These are phyloP conservation scores for Plumapathes pennacea DNA, from an alignment of 92 coral and sea anemone species.

Conservation along the genomic window DNA sequence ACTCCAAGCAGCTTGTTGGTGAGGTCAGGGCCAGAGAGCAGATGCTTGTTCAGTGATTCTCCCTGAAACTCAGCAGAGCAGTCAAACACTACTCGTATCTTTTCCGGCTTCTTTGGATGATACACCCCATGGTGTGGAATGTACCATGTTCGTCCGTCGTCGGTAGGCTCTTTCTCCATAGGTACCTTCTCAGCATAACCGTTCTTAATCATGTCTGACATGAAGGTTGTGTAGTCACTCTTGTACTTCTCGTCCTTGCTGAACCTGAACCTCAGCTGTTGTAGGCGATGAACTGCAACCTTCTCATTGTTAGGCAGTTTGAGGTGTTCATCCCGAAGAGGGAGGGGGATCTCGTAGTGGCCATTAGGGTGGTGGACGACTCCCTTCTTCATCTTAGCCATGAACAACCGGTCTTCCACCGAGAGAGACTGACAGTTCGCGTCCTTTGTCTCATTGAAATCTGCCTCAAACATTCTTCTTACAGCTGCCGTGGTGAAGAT, in stretches of 20 bases:
- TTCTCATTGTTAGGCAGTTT: constrained; percentile 36
- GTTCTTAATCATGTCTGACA: constrained; percentile 30
- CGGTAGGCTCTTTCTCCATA: constrained; percentile 6
- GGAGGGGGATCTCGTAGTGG: constrained; percentile 35
- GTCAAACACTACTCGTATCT: constrained; percentile 28
- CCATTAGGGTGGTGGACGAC: constrained; percentile 15
- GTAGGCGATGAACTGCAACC: constrained; percentile 41
- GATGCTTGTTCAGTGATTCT: constrained; percentile 16
- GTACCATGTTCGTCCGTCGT: constrained; percentile 37
- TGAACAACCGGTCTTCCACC: constrained; percentile 39
- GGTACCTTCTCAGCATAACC: constrained; percentile 40
- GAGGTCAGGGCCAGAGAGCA: constrained; percentile 41
- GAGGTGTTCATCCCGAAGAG: constrained; percentile 16
- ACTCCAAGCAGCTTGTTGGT: constrained; percentile 38
- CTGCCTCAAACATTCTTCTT: constrained; percentile 56
- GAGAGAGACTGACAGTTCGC: constrained; percentile 33
- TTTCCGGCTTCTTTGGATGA: constrained; percentile 23
- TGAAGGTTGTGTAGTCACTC: constrained; percentile 35
- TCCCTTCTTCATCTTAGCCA: constrained; percentile 28
- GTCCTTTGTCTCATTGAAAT: constrained; percentile 40
- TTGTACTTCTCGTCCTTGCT: constrained; percentile 27
- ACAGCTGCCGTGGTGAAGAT: constrained; percentile 46
- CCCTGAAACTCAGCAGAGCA: constrained; percentile 14
- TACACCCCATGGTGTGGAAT: constrained; percentile 45
- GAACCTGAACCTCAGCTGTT: constrained; percentile 36